These are phyloP conservation scores for Phenganax stokvisi DNA, from an alignment of 92 coral and sea anemone species.

Conservation along the genomic window DNA sequence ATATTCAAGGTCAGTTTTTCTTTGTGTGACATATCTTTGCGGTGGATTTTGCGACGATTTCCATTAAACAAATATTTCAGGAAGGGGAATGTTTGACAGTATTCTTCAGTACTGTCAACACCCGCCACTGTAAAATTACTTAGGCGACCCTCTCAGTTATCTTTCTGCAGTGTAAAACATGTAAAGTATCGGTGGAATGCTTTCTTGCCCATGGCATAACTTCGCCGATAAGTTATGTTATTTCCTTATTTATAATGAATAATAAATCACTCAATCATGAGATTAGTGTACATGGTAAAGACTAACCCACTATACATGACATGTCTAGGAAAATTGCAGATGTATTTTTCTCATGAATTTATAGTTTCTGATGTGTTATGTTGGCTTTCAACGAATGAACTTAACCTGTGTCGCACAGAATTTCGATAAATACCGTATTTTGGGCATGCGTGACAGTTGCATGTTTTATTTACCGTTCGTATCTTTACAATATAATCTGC, in stretches of 20 bases:
- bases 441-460: too few relatives aligned
- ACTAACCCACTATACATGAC: too few relatives aligned
- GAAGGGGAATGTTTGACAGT: constrained; percentile 1
- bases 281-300: too few relatives aligned
- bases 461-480: background rate
- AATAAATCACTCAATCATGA: too few relatives aligned
- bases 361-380: too few relatives aligned
- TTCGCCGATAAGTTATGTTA: background rate
- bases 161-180: background rate
- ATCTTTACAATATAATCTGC: background rate
- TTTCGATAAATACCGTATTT: too few relatives aligned
- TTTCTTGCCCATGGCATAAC: constrained; percentile 1
- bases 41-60: background rate
- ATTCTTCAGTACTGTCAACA: background rate
- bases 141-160: constrained; percentile 1
- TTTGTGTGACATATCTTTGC: background rate
- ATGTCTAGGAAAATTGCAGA: too few relatives aligned
- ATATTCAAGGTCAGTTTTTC: background rate
- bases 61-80: constrained; percentile 6
- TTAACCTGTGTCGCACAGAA: too few relatives aligned
- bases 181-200: constrained; percentile 8
- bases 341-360: too few relatives aligned
- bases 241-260: background rate
- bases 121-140: constrained; percentile 4
- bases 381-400: too few relatives aligned